phyloP scores from a whole-genome alignment of 2,113 vertebrate genomes.

The Paedocypris sp. region DNA sequence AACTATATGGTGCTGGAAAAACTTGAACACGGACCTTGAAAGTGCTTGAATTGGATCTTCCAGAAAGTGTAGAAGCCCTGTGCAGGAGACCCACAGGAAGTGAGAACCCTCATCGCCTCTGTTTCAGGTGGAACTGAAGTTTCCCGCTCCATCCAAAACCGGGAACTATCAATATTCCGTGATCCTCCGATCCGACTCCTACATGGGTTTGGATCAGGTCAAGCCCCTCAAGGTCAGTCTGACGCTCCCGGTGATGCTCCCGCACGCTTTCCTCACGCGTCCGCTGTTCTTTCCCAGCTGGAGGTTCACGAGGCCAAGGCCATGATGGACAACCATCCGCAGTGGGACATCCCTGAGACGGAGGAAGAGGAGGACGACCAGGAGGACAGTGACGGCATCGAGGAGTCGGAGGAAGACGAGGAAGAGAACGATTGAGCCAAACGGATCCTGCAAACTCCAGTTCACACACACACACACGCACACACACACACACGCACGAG shows the following conservation, averaged over 20 bases:
- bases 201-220: slow-evolving; percentile 90
- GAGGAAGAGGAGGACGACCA: slow-evolving; percentile 97
- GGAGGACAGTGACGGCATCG: slow-evolving; percentile 97
- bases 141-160: slow-evolving; percentile 92
- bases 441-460: slow-evolving; percentile 4
- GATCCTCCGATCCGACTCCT: slow-evolving; percentile 92
- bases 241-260: no score
- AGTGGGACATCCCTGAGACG: slow-evolving; percentile 89
- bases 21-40: no score
- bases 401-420: slow-evolving; percentile 95
- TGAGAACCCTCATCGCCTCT: no score
- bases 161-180: slow-evolving; percentile 97
- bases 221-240: slow-evolving; percentile 84
- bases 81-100: no score
- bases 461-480: slow-evolving; percentile 16
- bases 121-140: slow-evolving; percentile 89
- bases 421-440: slow-evolving; percentile 76
- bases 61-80: no score
- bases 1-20: no score
- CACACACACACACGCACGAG: slow-evolving; percentile 8
- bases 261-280: no score
- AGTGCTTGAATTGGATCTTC: no score
- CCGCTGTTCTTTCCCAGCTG: no score
- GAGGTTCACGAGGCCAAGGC: slow-evolving; percentile 98
- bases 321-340: slow-evolving; percentile 92